Percentiles rank a stretch among this genome's conserved stretches.
Conservation (phyloP, 2,888 invertebrate species). For the Parascotia fuliginaria region DNA sequence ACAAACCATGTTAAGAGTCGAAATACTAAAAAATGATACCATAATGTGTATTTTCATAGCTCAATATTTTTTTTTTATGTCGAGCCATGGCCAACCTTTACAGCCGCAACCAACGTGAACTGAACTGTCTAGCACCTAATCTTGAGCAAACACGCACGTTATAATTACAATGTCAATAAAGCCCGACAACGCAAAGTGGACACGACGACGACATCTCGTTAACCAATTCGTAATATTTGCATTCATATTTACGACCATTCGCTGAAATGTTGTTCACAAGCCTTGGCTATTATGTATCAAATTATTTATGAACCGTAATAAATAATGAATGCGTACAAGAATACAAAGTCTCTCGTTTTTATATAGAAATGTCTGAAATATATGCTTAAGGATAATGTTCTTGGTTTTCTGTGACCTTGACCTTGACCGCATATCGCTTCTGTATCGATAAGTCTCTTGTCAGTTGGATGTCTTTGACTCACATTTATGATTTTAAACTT, state of each 20-base stretch:
- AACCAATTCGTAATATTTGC: neutral
- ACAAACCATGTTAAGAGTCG: too few species aligned
- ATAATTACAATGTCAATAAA: neutral
- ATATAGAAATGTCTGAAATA: conserved; percentile 12
- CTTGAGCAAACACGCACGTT: neutral
- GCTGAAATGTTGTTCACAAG: neutral
- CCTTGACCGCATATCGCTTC: neutral
- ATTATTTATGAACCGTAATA: conserved; percentile 24
- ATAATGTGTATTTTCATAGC: too few species aligned
- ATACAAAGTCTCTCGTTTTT: conserved; percentile 4
- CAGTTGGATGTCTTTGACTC: too few species aligned
- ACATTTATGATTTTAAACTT: too few species aligned
- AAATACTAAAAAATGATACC: too few species aligned
- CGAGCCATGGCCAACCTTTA: neutral
- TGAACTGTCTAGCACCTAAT: neutral
- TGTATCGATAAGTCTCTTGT: neutral
- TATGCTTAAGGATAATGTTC: conserved; percentile 21
- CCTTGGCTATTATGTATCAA: neutral
- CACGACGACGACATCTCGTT: neutral
- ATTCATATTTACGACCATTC: neutral
- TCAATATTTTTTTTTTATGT: too few species aligned
- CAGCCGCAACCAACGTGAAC: neutral
- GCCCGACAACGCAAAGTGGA: neutral
- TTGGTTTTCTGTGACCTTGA: neutral
- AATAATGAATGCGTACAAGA: conserved; percentile 16